Conservation (phyloP, 2,888 invertebrate species). For the Spilarctia lutea region DNA sequence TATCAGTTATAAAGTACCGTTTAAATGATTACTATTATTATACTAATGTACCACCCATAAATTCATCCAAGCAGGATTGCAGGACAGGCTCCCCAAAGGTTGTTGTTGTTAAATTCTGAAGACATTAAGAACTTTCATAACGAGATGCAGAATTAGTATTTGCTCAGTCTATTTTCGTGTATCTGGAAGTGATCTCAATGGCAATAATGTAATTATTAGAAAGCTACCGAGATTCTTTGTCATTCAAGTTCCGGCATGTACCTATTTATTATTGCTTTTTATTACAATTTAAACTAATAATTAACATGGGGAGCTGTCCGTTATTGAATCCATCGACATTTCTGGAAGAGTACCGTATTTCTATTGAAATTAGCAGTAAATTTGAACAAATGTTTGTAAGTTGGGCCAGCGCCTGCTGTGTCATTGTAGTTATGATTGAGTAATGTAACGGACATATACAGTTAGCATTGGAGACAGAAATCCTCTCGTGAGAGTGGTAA, state of each 20-base stretch:
- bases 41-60: no score
- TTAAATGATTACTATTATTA: background rate
- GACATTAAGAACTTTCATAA: no score
- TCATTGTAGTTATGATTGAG: conserved; percentile 3
- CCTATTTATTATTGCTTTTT: background rate
- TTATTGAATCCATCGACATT: background rate
- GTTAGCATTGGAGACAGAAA: background rate
- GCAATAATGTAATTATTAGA: background rate
- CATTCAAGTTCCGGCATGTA: background rate
- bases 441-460: background rate
- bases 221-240: background rate
- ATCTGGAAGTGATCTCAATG: no score
- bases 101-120: no score
- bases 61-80: no score
- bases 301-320: background rate
- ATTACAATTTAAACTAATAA: background rate
- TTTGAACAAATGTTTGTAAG: conserved; percentile 1
- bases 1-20: no score
- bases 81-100: no score
- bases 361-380: background rate
- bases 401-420: background rate
- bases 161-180: no score
- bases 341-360: background rate
- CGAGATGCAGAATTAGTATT: no score
- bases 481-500: background rate